Conservation (phyloP, 2,113 vertebrate genomes). For the Tychaedon coryphoeus region DNA sequence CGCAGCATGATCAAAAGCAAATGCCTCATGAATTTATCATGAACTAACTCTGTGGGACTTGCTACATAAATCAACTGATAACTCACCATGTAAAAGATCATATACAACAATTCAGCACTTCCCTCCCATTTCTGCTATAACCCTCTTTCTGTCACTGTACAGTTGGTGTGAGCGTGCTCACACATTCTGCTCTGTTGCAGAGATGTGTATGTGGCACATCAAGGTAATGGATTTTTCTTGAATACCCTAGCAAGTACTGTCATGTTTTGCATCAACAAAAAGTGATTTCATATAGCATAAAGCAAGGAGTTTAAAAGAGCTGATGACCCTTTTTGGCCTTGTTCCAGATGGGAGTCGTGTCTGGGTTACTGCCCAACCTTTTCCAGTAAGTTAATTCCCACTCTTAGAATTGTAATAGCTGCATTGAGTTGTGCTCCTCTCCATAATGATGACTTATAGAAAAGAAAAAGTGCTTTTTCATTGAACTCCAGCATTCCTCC, state of each 20-base stretch:
- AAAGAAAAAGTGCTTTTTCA: conserved; percentile 10
- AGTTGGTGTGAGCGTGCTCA: background rate
- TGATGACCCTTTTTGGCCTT: conserved; percentile 23
- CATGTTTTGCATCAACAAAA: conserved; percentile 43
- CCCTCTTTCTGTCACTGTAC: background rate
- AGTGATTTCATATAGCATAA: conserved; percentile 41
- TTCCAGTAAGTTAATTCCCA: conserved; percentile 41
- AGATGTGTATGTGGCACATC: background rate
- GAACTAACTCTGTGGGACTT: conserved; percentile 16
- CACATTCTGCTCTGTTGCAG: background rate
- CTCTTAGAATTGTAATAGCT: conserved; percentile 5
- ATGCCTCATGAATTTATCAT: conserved; percentile 47
- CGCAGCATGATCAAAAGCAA: background rate
- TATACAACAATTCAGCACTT: conserved; percentile 1
- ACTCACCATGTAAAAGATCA: conserved; percentile 17
- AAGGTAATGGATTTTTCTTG: conserved; percentile 28
- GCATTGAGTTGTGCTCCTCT: background rate
- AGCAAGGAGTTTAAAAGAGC: conserved; percentile 24
- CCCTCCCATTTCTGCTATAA: background rate
- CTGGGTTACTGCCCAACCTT: conserved; percentile 16
- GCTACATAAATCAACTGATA: conserved; percentile 37
- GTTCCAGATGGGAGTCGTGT: background rate
- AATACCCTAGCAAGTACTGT: conserved; percentile 11
- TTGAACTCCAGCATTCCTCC: background rate
- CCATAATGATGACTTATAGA: background rate